A percentile compares a stretch with the other conserved stretches of the same genome.
Conservation (phyloP, 2,888 invertebrate species). For the Osmoderma eremita region DNA sequence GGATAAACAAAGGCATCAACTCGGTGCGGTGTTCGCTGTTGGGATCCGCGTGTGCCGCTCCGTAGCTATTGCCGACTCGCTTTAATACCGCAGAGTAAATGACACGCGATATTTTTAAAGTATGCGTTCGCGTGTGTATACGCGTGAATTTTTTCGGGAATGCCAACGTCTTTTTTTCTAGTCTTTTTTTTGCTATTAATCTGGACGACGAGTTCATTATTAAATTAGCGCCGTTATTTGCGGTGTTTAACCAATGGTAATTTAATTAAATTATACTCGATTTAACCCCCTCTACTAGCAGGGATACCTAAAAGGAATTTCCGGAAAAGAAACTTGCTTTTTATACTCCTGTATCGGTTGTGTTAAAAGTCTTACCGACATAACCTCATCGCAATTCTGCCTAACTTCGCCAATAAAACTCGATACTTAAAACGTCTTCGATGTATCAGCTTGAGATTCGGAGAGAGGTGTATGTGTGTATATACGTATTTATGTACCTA, state of each 20-base stretch:
- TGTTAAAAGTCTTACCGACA: too few relatives aligned
- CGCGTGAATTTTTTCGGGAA: slow-evolving; percentile 37
- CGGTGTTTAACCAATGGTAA: too few relatives aligned
- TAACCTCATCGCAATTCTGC: slow-evolving; percentile 6
- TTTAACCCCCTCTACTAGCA: too few relatives aligned
- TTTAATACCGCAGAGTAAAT: slow-evolving; percentile 41
- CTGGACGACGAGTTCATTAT: not conserved
- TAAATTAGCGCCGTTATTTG: not conserved
- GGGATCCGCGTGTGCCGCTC: slow-evolving; percentile 47
- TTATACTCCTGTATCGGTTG: too few relatives aligned
- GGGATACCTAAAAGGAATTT: too few relatives aligned
- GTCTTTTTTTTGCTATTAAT: not conserved
- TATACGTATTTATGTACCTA: not conserved
- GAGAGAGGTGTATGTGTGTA: slow-evolving; percentile 11
- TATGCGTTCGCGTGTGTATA: slow-evolving; percentile 22
- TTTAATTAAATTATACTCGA: too few relatives aligned
- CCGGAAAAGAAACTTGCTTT: too few relatives aligned
- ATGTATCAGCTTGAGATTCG: not conserved
- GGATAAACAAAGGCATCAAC: slow-evolving; percentile 42
- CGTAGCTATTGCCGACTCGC: slow-evolving; percentile 9
- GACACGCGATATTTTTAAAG: slow-evolving; percentile 52
- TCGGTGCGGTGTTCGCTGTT: not conserved
- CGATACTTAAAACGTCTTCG: slow-evolving; percentile 9
- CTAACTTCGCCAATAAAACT: slow-evolving; percentile 14
- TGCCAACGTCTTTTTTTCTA: slow-evolving; percentile 14